These are phyloP conservation scores for Danio tinwini DNA, from an alignment of 2,797 vertebrate species.

Conservation along the genomic window DNA sequence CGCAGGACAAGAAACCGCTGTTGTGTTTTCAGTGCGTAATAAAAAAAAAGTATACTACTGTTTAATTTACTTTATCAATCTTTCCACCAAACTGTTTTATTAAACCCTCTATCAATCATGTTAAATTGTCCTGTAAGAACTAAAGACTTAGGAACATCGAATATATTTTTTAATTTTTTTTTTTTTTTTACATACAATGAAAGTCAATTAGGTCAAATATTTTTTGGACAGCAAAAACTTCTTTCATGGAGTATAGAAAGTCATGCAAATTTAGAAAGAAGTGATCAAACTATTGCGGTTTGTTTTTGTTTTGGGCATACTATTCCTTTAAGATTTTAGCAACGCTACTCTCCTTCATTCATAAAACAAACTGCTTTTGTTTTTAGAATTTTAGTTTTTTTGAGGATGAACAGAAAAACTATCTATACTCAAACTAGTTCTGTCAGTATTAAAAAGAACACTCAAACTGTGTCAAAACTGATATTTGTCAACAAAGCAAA, in stretches of 20 bases:
- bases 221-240: neutral
- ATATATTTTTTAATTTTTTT: neutral
- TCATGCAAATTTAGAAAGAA: neutral
- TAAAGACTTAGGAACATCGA: neutral
- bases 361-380: neutral
- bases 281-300: neutral
- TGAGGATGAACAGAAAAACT: neutral
- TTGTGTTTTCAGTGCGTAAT: neutral
- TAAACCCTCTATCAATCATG: neutral
- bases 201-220: neutral
- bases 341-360: neutral
- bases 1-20: neutral
- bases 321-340: constrained; percentile 18
- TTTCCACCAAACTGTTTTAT: neutral
- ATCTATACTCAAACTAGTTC: neutral
- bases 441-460: neutral
- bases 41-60: neutral
- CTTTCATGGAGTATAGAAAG: neutral
- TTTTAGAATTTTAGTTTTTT: neutral
- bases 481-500: neutral
- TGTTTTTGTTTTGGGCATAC: neutral
- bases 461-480: neutral
- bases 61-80: neutral
- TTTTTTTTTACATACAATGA: neutral
- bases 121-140: neutral